Percentiles rank a stretch among this genome's conserved stretches.
phyloP scores from a whole-genome alignment of 2,888 invertebrate genomes.

The Dryomyza anilis region DNA sequence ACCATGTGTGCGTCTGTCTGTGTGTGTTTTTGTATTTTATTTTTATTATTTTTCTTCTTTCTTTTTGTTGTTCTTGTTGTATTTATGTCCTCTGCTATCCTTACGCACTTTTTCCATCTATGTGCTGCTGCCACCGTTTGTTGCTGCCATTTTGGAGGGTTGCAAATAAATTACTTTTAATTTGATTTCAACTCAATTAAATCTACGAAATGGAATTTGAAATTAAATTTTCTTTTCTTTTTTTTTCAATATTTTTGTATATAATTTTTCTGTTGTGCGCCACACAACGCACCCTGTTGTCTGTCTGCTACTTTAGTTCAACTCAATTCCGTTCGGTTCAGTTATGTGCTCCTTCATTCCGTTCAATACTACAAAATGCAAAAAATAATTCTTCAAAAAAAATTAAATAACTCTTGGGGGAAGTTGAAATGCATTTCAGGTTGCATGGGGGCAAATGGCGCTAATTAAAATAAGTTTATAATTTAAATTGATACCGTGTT shows the following conservation, averaged over 20 bases:
- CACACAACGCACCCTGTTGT: too few species aligned
- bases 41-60: not conserved
- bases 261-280: too few species aligned
- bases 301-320: too few species aligned
- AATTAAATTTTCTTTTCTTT: conserved; percentile 49
- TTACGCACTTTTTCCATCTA: not conserved
- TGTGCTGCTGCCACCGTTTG: not conserved
- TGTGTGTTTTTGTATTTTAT: too few species aligned
- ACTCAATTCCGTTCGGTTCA: not conserved
- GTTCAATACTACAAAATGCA: too few species aligned
- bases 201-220: conserved; percentile 59
- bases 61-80: not conserved
- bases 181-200: conserved; percentile 62
- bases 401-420: not conserved
- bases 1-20: too few species aligned
- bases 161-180: conserved; percentile 60
- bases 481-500: conserved; percentile 18
- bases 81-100: not conserved
- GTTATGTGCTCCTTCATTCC: too few species aligned
- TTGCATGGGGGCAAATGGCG: not conserved
- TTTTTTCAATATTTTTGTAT: too few species aligned
- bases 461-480: too few species aligned
- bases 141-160: conserved; percentile 43
- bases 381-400: too few species aligned
- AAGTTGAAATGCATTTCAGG: not conserved